These are phyloP conservation scores for Zeuzera pyrina DNA, from an alignment of 2,888 invertebrate species.

Conservation along the genomic window DNA sequence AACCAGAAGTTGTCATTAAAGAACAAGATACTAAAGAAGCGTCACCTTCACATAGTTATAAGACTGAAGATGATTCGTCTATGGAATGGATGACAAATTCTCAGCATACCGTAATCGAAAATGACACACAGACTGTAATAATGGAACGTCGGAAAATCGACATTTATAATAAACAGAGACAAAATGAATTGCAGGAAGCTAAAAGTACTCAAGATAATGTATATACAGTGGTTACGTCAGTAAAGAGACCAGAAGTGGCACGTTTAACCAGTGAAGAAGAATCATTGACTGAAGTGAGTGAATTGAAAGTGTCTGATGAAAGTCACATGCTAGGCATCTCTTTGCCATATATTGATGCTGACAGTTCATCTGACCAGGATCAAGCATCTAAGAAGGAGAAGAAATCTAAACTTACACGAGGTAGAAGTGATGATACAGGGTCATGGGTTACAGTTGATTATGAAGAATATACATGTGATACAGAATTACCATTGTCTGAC, in stretches of 20 bases:
- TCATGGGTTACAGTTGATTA: conserved; percentile 80
- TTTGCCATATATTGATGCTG: conserved; percentile 66
- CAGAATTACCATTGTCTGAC: conserved; percentile 73
- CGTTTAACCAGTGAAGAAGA: conserved; percentile 78
- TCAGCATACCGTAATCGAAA: conserved; percentile 58
- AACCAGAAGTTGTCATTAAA: conserved; percentile 12
- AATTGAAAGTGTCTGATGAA: conserved; percentile 70
- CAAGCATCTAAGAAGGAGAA: conserved; percentile 39
- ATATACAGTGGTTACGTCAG: conserved; percentile 34
- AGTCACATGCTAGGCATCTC: conserved; percentile 61
- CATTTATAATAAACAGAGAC: conserved; percentile 71
- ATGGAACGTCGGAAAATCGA: conserved; percentile 75
- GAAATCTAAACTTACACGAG: conserved; percentile 46
- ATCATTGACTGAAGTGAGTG: conserved; percentile 78
- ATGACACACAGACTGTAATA: conserved; percentile 75
- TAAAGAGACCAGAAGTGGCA: conserved; percentile 60
- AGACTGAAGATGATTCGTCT: conserved; percentile 61
- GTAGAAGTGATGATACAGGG: conserved; percentile 78
- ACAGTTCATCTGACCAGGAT: conserved; percentile 68
- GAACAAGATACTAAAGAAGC: conserved; percentile 32
- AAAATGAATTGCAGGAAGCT: conserved; percentile 56
- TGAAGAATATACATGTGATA: conserved; percentile 77
- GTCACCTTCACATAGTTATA: conserved; percentile 54
- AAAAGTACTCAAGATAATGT: conserved; percentile 51
- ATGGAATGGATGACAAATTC: conserved; percentile 64